Base-by-base conservation (phyloP, 1,140 invertebrate genomes). In the Copidosoma floridanum region DNA sequence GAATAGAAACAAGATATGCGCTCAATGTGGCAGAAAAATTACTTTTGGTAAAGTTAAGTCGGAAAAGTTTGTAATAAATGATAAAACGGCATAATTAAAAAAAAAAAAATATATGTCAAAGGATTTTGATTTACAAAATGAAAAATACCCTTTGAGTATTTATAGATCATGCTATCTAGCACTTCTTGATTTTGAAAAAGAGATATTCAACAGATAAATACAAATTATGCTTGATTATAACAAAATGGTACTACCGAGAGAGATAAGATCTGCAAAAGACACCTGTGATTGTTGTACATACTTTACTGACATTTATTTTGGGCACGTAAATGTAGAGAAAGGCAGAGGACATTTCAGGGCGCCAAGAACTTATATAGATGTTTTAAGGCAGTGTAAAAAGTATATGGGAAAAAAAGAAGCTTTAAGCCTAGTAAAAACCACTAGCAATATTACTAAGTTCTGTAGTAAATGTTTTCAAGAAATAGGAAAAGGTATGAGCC, bases 61-160 rank as follows among this genome's bases (percentile, higher is more conserved):
- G 16, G 18, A 37, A 20, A 37, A 18, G 20, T 47, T 47, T 47
- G 20, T 24, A 6, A 47, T 37, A 37, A 52, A 24, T 52, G n/a
- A 10, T 18, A n/a, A 52, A 20, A 53, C 16, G 2, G 32, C 11
- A 20, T 40, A 2, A 21, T 23, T 53, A 38, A 53, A 40, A 40
- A 51, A 51, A 29, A 51, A 2, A 20, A n/a, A n/a, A n/a, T 51
- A n/a, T 29, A 10, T 51, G 20, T 18, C 21, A 11, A 41, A 43
- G 21, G 21, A 54, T 54, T 41, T 54, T 40, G 23, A 54, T 26
- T 40, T 41, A 38, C 23, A 27, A 21, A 38, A 4, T 10, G 43
- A 26, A 54, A 54, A 54, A 16, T 26, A 14, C 24, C 38, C 32
- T 40, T 40, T 41, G 27, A 68, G 20, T 41, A 41, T 41, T n/a